Evolutionary conservation across 2,113 vertebrate species (phyloP).

Genomic region (Stomatorhinus ivindoensis): DNA sequence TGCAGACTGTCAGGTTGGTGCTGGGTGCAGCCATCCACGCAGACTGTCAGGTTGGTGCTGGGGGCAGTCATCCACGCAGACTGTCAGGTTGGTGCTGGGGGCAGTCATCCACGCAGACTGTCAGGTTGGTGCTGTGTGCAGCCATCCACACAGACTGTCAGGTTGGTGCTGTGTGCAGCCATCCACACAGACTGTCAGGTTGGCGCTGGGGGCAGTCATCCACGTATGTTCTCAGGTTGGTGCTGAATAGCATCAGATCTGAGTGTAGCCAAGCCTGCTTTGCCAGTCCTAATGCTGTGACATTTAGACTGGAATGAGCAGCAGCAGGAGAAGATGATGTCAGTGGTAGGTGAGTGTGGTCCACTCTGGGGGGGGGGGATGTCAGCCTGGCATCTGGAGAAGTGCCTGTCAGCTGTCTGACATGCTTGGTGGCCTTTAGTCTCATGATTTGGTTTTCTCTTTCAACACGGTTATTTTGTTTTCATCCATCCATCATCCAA

Average conservation of each 20-base stretch:
- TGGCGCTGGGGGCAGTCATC: too few relatives aligned
- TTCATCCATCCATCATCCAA: background rate
- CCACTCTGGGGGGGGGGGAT: background rate
- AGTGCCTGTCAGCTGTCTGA: background rate
- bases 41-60: background rate
- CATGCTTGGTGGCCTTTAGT: background rate
- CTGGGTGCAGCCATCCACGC: background rate
- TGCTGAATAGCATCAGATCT: background rate
- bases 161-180: too few relatives aligned
- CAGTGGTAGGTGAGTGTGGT: background rate
- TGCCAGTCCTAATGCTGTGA: background rate
- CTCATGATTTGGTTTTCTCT: background rate
- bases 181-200: background rate
- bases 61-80: background rate
- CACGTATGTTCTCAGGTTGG: background rate
- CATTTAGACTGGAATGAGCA: background rate
- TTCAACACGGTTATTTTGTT: background rate
- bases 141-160: background rate
- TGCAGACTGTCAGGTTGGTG: background rate
- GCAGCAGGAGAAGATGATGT: background rate
- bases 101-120: background rate
- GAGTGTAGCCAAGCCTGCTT: background rate
- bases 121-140: background rate
- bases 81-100: background rate
- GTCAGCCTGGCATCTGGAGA: background rate